phyloP scores from a whole-genome alignment of 2,888 invertebrate species.

The Scaeva pyrastri region DNA sequence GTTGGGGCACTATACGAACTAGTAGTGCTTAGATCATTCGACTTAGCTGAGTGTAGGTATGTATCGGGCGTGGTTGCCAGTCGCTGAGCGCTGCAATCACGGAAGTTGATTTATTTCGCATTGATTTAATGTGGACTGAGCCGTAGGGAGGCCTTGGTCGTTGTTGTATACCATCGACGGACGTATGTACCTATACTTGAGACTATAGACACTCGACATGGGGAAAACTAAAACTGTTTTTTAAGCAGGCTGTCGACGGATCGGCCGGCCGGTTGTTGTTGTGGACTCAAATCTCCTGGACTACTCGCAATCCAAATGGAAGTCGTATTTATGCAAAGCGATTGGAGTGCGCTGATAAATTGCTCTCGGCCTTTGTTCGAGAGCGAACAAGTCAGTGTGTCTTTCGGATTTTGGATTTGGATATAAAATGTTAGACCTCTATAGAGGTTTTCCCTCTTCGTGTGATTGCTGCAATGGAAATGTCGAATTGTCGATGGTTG shows the following conservation, averaged over 20 bases:
- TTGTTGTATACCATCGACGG: slow-evolving; percentile 22
- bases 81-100: slow-evolving; percentile 69
- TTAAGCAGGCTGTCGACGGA: slow-evolving; percentile 28
- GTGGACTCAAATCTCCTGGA: slow-evolving; percentile 10
- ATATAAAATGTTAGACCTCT: slow-evolving; percentile 38
- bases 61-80: slow-evolving; percentile 70
- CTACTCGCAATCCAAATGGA: slow-evolving; percentile 62
- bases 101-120: slow-evolving; percentile 76
- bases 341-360: slow-evolving; percentile 73
- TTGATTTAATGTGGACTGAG: slow-evolving; percentile 67
- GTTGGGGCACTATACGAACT: slow-evolving; percentile 19
- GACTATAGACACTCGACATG: slow-evolving; percentile 11
- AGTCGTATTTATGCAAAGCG: slow-evolving; percentile 74
- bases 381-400: slow-evolving; percentile 45
- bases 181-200: too few species aligned
- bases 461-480: too few species aligned
- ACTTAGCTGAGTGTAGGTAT: slow-evolving; percentile 13
- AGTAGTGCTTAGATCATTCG: slow-evolving; percentile 49
- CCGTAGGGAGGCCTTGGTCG: slow-evolving; percentile 20
- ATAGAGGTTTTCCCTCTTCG: neutral
- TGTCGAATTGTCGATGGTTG: slow-evolving; percentile 33
- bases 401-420: slow-evolving; percentile 9
- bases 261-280: slow-evolving; percentile 3
- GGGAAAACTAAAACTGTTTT: slow-evolving; percentile 12
- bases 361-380: slow-evolving; percentile 68